phyloP scores from a whole-genome alignment of 2,113 vertebrate genomes.

The Eublepharis macularius region DNA sequence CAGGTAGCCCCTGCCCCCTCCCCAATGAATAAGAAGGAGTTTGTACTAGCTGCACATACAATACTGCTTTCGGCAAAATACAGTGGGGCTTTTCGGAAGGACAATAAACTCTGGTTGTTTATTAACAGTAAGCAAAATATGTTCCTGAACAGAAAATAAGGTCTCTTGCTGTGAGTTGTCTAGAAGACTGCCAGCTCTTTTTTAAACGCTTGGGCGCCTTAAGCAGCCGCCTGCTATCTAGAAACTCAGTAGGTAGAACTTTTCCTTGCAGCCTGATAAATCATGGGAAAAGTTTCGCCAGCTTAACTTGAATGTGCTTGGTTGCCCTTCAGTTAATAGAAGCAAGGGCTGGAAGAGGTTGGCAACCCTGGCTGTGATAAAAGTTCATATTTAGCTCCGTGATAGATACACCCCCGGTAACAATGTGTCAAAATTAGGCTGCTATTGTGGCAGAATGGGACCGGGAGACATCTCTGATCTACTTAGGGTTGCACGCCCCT shows the following conservation, averaged over 20 bases:
- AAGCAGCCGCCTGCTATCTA: not conserved
- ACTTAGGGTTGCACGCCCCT: no score
- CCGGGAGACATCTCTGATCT: no score
- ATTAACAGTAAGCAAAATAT: not conserved
- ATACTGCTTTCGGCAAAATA: slow-evolving; percentile 13
- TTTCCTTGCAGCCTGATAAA: not conserved
- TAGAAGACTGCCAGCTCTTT: not conserved
- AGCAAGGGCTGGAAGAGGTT: not conserved
- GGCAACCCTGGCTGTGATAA: not conserved
- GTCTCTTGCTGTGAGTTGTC: slow-evolving; percentile 15
- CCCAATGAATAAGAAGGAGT: slow-evolving; percentile 36
- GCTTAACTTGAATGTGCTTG: not conserved
- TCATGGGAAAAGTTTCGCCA: not conserved
- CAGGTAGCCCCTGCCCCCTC: slow-evolving; percentile 43
- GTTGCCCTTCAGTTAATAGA: not conserved
- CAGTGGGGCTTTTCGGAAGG: slow-evolving; percentile 30
- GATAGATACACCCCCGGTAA: not conserved
- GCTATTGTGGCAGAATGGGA: no score
- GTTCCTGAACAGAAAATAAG: slow-evolving; percentile 26
- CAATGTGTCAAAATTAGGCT: no score
- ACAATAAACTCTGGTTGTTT: slow-evolving; percentile 19
- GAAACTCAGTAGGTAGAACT: not conserved
- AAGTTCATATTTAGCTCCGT: not conserved
- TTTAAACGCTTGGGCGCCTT: not conserved
- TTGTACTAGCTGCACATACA: slow-evolving; percentile 34